A percentile compares a stretch with the other conserved stretches of the same genome.
Conservation (phyloP, 2,888 invertebrate species). For the Papilio gigon region DNA sequence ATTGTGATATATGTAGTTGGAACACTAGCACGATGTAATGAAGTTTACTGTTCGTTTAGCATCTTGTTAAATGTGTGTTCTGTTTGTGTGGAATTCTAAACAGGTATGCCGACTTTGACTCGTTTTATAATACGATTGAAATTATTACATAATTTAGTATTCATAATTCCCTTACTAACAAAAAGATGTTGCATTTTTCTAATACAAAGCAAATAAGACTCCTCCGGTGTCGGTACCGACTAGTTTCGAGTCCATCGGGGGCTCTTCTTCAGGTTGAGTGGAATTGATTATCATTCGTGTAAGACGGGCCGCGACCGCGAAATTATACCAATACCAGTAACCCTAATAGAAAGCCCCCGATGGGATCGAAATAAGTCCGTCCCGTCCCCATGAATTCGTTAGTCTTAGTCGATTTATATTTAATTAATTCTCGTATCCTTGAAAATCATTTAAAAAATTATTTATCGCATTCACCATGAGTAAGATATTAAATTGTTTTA, state of each 20-base stretch:
- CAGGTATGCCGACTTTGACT: background rate
- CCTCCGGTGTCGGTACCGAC: no score
- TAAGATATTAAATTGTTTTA: background rate
- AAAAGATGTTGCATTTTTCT: background rate
- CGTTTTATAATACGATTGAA: background rate
- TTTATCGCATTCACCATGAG: background rate
- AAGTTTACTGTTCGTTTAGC: background rate
- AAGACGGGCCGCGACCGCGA: no score
- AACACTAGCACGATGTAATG: slow-evolving; percentile 17
- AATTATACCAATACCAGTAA: no score
- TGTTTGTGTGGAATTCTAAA: slow-evolving; percentile 1
- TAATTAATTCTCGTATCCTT: no score
- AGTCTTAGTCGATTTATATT: no score
- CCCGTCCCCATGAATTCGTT: no score
- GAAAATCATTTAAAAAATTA: background rate
- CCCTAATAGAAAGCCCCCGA: no score
- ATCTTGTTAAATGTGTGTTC: slow-evolving; percentile 10
- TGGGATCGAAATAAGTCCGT: no score
- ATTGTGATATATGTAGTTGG: slow-evolving; percentile 30
- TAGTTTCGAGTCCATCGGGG: no score
- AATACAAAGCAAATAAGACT: no score
- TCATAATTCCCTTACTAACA: background rate
- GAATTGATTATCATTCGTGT: no score
- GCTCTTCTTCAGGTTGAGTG: no score
- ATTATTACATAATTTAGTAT: background rate